phyloP scores from a whole-genome alignment of 2,797 vertebrate genomes.

The Lates japonicus region DNA sequence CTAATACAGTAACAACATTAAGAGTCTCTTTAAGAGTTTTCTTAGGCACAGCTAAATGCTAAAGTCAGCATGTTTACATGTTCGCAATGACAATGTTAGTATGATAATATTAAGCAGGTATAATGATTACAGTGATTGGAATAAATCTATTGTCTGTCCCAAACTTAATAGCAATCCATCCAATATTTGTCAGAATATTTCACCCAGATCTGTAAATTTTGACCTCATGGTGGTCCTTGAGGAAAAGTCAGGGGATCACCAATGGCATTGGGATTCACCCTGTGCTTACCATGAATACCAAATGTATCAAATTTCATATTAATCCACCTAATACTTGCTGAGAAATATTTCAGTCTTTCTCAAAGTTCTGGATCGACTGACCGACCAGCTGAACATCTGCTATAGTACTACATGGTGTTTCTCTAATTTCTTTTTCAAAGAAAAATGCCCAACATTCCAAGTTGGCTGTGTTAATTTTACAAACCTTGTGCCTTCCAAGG shows the following conservation, averaged over 20 bases:
- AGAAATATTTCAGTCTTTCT: not conserved
- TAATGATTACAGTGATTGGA: not conserved
- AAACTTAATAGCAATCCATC: not conserved
- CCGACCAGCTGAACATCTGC: constrained; percentile 1
- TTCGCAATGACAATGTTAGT: not conserved
- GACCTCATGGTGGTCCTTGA: not conserved
- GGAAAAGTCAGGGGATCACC: not conserved
- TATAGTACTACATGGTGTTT: not conserved
- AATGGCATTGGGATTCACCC: not conserved
- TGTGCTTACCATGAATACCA: not conserved
- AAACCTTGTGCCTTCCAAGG: constrained; percentile 27
- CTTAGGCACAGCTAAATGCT: not conserved
- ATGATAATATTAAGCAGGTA: not conserved
- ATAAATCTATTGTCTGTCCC: not conserved
- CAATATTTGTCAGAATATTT: not conserved
- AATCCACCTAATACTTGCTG: not conserved
- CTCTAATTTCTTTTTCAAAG: not conserved
- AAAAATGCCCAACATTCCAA: not conserved
- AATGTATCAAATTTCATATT: not conserved
- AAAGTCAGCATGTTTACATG: not conserved
- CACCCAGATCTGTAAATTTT: not conserved
- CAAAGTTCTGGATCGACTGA: not conserved
- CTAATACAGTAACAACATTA: not conserved
- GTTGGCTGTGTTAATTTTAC: constrained; percentile 4
- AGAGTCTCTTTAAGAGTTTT: not conserved